These are phyloP conservation scores for Chorisops tibialis DNA, from an alignment of 2,888 invertebrate species.

Conservation along the genomic window DNA sequence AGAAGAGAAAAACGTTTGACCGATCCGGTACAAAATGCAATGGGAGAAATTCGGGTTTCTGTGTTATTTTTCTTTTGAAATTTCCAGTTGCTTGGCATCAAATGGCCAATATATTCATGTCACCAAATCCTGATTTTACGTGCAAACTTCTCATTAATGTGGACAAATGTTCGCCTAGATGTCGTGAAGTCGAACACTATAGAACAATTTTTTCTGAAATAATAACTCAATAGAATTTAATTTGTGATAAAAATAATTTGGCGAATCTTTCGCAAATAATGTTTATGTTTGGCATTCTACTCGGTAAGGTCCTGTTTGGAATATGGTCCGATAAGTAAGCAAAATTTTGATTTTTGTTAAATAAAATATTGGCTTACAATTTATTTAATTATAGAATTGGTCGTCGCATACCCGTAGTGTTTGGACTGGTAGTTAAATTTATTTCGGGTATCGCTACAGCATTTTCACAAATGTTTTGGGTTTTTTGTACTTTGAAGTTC, in stretches of 20 bases:
- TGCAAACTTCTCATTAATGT: conserved; percentile 49
- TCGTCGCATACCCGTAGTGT: conserved; percentile 68
- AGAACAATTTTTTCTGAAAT: conserved; percentile 63
- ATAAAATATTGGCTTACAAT: too few relatives aligned
- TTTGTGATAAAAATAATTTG: conserved; percentile 64
- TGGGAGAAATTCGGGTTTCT: conserved; percentile 69
- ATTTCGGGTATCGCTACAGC: conserved; percentile 68
- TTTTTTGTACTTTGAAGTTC: conserved; percentile 67
- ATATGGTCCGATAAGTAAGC: conserved; percentile 66
- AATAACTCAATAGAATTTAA: conserved; percentile 69
- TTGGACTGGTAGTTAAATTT: conserved; percentile 70
- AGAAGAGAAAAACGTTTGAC: conserved; percentile 47
- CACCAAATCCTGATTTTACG: conserved; percentile 62
- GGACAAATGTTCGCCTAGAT: conserved; percentile 54
- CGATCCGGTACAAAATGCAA: conserved; percentile 68
- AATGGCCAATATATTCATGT: conserved; percentile 72
- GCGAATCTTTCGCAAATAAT: conserved; percentile 68
- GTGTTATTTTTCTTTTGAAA: conserved; percentile 67
- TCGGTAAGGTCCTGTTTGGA: conserved; percentile 71
- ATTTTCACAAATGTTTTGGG: conserved; percentile 63
- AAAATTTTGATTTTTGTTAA: neutral
- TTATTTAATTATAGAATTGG: conserved; percentile 63
- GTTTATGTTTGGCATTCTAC: conserved; percentile 71
- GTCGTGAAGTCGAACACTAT: conserved; percentile 60
- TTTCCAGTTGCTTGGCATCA: conserved; percentile 81